Base-by-base conservation (phyloP, 2,888 invertebrate species). In the Emmelina monodactyla region DNA sequence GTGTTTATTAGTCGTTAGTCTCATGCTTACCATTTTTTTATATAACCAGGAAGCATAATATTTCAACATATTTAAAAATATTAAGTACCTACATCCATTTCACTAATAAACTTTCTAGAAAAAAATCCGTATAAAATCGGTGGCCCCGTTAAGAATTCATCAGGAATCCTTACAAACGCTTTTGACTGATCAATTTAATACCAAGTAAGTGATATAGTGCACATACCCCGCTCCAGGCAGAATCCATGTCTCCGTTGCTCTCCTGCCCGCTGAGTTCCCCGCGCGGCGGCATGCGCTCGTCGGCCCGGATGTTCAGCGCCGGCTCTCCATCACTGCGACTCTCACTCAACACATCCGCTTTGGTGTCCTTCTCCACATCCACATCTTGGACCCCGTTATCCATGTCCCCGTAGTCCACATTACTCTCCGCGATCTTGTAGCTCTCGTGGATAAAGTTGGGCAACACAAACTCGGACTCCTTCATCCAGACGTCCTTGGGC, bases 231-330 rank as follows among this genome's bases (percentile, higher is more conserved):
- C 85, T 88, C 84, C 91, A 89, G 2, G 88, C 85, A 11, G 85
- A 84, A 48, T 91, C 91, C 57, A 88, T 88, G 47, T 88, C 88
- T 9, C 91, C 91, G 55, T 91, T 88, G 67, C 91, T 91, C 59
- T 92, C 93, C 60, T 92, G 92, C 11, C 91, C 92, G 10, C 91
- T 92, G 28, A 93, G 82, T 67, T 93, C 93, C 1, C 92, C 92
- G 42, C 91, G 84, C 0, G 92, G 88, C 22, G 93, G 92, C 91
- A 93, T 92, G 45, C 88, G 86, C 63, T 93, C 93, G 55, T 93
- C 92, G 0, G 92, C 87, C 48, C 90, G 85, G 51, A 93, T 92
- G 57, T 91, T 89, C 31, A 91, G 54, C 16, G 70, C 60, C 13
- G 64, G 58, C 39, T 65, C 72, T 4, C 61, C 54, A 15, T 66